Conservation (phyloP, 2,113 vertebrate species). For the Tringa solitaria region DNA sequence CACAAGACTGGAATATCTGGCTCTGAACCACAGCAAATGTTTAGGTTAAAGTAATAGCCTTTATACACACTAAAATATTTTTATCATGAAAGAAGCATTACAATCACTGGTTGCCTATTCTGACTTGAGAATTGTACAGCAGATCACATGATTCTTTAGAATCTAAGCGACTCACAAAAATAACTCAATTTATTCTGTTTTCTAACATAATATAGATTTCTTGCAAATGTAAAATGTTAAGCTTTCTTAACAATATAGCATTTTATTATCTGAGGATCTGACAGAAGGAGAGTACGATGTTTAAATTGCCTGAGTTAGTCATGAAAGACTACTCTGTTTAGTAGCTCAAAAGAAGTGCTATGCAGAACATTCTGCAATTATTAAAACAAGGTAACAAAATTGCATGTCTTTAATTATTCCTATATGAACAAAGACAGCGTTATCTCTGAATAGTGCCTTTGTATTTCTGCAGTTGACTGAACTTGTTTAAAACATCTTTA, state of each 20-base stretch:
- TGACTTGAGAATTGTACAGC: neutral
- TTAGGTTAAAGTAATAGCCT: slow-evolving; percentile 25
- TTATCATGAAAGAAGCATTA: neutral
- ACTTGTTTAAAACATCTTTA: slow-evolving; percentile 54
- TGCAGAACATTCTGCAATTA: slow-evolving; percentile 42
- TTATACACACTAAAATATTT: neutral
- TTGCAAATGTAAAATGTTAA: neutral
- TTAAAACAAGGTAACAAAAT: slow-evolving; percentile 65
- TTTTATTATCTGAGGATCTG: slow-evolving; percentile 1
- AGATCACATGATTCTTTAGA: neutral
- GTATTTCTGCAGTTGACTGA: slow-evolving; percentile 59
- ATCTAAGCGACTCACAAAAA: neutral
- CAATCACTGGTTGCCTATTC: neutral
- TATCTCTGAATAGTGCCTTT: slow-evolving; percentile 60
- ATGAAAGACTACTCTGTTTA: slow-evolving; percentile 31
- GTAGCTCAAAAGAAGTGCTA: slow-evolving; percentile 8
- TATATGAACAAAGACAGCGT: slow-evolving; percentile 35
- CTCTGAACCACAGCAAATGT: slow-evolving; percentile 25
- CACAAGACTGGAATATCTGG: slow-evolving; percentile 23
- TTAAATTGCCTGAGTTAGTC: slow-evolving; percentile 21
- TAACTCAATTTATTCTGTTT: neutral
- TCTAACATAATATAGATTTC: neutral
- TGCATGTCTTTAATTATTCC: slow-evolving; percentile 61
- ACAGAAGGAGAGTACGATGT: neutral
- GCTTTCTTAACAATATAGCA: neutral